These are phyloP conservation scores for Semnornis frantzii DNA, from an alignment of 2,113 vertebrate genomes.

Conservation along the genomic window DNA sequence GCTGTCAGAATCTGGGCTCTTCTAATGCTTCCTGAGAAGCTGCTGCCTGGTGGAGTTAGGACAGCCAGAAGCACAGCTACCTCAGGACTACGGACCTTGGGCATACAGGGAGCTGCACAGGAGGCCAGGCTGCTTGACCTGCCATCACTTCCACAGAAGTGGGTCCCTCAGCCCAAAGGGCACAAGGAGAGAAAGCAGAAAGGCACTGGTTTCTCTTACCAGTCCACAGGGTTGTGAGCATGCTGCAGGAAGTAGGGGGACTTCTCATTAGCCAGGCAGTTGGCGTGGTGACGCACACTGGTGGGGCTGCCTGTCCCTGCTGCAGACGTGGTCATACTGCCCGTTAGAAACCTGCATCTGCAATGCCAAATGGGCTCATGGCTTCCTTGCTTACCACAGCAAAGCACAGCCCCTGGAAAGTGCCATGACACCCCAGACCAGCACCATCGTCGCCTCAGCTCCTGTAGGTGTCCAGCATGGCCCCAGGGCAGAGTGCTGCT, in stretches of 20 bases:
- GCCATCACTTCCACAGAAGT: fast-evolving
- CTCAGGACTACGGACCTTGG: fast-evolving
- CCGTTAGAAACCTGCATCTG: slow-evolving; percentile 57
- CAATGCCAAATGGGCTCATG: not conserved
- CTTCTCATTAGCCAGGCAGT: slow-evolving; percentile 86
- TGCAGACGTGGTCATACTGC: slow-evolving; percentile 80
- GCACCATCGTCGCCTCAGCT: not conserved
- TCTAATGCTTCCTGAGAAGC: not conserved
- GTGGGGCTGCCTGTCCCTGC: slow-evolving; percentile 59
- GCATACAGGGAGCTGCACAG: fast-evolving
- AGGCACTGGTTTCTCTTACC: slow-evolving; percentile 74
- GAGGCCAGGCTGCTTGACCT: not conserved
- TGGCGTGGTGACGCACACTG: slow-evolving; percentile 54
- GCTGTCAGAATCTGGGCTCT: not conserved
- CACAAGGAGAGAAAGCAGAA: no score
- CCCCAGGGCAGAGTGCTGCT: not conserved
- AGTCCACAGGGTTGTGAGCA: slow-evolving; percentile 93
- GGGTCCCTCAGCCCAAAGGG: fast-evolving
- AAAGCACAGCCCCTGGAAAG: not conserved
- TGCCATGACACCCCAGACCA: not conserved
- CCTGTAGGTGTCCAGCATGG: fast-evolving
- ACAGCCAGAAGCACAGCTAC: fast-evolving
- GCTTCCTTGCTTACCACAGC: not conserved
- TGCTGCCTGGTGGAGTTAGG: not conserved
- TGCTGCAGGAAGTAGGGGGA: slow-evolving; percentile 93